These are phyloP conservation scores for Alcis repandata DNA, from an alignment of 2,888 invertebrate genomes.

Conservation along the genomic window DNA sequence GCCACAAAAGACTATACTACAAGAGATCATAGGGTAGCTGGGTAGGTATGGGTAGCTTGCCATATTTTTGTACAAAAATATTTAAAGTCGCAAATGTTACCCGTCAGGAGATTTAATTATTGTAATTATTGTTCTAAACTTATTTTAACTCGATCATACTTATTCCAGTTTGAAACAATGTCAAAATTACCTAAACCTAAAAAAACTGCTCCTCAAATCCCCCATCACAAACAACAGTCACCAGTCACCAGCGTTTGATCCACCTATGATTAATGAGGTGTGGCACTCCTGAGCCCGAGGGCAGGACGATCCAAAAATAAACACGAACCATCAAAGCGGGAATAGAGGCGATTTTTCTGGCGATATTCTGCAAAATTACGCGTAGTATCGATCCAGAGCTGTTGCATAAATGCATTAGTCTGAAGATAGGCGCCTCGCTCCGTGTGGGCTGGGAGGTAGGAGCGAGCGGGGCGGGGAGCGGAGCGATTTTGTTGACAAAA, in stretches of 20 bases:
- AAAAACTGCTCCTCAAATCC: not conserved
- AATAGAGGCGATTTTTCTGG: conserved; percentile 62
- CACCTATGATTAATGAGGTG: conserved; percentile 46
- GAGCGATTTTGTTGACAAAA: not conserved
- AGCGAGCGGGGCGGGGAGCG: conserved; percentile 6
- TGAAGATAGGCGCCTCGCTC: conserved; percentile 82
- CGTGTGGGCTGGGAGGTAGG: conserved; percentile 48
- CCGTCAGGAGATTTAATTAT: too few relatives aligned
- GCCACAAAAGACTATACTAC: too few relatives aligned
- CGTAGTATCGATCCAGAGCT: conserved; percentile 78
- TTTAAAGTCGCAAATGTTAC: too few relatives aligned
- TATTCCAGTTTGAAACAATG: too few relatives aligned
- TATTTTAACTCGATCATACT: too few relatives aligned
- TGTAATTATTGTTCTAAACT: too few relatives aligned
- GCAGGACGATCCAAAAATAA: conserved; percentile 52
- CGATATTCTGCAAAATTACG: conserved; percentile 79
- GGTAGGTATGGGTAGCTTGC: too few relatives aligned
- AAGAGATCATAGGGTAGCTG: too few relatives aligned
- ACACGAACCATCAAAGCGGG: conserved; percentile 56
- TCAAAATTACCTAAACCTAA: too few relatives aligned
- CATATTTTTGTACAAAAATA: too few relatives aligned
- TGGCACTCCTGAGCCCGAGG: conserved; percentile 20
- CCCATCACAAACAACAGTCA: not conserved
- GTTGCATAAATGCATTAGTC: conserved; percentile 86
- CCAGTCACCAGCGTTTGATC: conserved; percentile 19